Evolutionary conservation across 1,140 invertebrate species (phyloP).

Genomic region (Drosophila pallidifrons): DNA sequence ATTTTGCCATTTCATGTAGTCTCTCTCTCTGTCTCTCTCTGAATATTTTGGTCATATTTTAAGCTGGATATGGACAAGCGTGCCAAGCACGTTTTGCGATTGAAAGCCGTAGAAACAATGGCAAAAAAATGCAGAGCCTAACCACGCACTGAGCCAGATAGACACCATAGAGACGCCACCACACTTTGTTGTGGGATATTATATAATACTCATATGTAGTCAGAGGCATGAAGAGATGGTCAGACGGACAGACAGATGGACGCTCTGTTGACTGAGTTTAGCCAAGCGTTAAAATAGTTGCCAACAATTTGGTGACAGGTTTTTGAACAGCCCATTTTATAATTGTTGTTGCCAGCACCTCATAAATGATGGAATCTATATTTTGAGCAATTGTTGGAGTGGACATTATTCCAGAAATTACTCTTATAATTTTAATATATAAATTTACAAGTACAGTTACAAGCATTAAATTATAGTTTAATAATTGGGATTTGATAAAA

Average conservation of each 20-base stretch:
- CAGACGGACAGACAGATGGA: constrained; percentile 7
- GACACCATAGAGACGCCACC: constrained; percentile 44
- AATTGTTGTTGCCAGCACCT: constrained; percentile 18
- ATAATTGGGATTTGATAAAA: too few species aligned
- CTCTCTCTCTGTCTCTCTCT: background rate
- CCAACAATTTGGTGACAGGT: constrained; percentile 51
- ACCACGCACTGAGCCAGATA: constrained; percentile 44
- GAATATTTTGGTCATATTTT: background rate
- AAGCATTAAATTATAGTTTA: too few species aligned
- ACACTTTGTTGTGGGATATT: constrained; percentile 43
- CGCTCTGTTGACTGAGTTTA: constrained; percentile 38
- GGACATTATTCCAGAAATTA: too few species aligned
- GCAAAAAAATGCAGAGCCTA: constrained; percentile 33
- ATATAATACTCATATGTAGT: constrained; percentile 45
- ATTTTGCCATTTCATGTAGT: constrained; percentile 22
- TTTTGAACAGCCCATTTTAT: background rate
- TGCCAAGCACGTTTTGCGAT: constrained; percentile 74
- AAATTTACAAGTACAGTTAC: too few species aligned
- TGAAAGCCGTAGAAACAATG: constrained; percentile 33
- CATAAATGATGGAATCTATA: constrained; percentile 1
- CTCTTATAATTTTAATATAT: too few species aligned
- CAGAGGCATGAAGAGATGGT: background rate
- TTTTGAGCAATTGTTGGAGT: background rate
- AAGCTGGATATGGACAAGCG: constrained; percentile 51
- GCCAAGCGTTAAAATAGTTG: constrained; percentile 68